phyloP scores from a whole-genome alignment of 2,113 vertebrate genomes.

The Cisticola juncidis region DNA sequence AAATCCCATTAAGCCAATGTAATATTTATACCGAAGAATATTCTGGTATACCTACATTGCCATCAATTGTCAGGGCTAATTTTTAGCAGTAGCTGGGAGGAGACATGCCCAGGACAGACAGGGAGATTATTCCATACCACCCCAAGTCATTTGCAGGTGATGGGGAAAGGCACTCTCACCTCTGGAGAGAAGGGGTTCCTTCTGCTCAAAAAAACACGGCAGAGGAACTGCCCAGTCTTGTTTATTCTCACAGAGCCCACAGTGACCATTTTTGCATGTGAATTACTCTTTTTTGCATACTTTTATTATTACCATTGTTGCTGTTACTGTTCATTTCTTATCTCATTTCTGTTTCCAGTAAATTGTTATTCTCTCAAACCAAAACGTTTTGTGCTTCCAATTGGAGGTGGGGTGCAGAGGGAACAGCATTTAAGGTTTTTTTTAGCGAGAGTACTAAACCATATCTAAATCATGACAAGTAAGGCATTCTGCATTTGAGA shows the following conservation, averaged over 20 bases:
- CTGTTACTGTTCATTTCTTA: not conserved
- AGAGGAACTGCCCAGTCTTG: not conserved
- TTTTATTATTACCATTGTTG: not conserved
- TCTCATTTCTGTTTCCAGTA: not conserved
- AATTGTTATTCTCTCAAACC: not conserved
- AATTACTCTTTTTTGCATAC: not conserved
- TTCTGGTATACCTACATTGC: not conserved
- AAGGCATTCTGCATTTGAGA: not conserved
- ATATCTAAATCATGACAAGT: not conserved
- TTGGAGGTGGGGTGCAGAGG: not conserved
- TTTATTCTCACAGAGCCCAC: accelerated
- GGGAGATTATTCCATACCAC: not conserved
- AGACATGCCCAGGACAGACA: not conserved
- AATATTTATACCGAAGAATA: not conserved
- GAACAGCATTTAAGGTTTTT: accelerated
- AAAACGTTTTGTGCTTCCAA: not conserved
- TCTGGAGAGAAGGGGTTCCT: not conserved
- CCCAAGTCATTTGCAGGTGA: not conserved
- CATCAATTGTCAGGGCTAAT: not conserved
- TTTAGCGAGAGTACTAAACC: not conserved
- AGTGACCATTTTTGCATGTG: not conserved
- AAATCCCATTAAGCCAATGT: not conserved
- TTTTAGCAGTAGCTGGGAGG: not conserved
- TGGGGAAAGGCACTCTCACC: not conserved
- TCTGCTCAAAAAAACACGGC: not conserved